These are phyloP conservation scores for Eucidaris tribuloides DNA, from an alignment of 35 echinoderm and acorn worm species.

Conservation along the genomic window DNA sequence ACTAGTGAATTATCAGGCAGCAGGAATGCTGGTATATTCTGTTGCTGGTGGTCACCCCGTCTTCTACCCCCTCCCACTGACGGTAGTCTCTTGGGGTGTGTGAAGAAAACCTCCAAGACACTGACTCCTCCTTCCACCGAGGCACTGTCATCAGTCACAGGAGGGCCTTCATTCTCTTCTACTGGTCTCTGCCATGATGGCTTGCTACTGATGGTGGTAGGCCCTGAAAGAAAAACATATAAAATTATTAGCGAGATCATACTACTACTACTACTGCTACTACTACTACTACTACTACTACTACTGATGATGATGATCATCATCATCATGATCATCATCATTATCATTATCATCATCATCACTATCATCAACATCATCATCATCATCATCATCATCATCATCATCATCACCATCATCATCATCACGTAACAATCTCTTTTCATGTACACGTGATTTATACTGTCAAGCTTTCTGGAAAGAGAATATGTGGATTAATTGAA, in stretches of 20 bases:
- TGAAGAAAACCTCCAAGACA: constrained; percentile 56
- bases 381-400: too few species aligned
- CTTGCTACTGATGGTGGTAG: constrained; percentile 74
- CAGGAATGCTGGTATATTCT: constrained; percentile 56
- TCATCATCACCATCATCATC: not conserved
- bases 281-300: too few species aligned
- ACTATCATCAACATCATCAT: not conserved
- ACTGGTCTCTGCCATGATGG: constrained; percentile 66
- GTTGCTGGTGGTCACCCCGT: not conserved
- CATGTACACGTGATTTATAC: not conserved
- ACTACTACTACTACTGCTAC: too few species aligned
- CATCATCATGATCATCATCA: not conserved
- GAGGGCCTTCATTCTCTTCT: not conserved
- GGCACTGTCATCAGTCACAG: constrained; percentile 13
- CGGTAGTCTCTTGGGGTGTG: constrained; percentile 8
- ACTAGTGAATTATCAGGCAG: constrained; percentile 60
- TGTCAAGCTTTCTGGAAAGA: too few species aligned
- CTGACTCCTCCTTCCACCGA: constrained; percentile 43
- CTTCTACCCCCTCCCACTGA: not conserved
- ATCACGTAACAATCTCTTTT: not conserved
- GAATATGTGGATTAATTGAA: too few species aligned
- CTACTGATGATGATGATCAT: not conserved
- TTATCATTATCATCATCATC: not conserved
- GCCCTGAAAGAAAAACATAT: constrained; percentile 13
- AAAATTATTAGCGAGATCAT: not conserved